Evolutionary conservation across 2,113 vertebrate genomes (phyloP).

Genomic region (Tor tambroides): DNA sequence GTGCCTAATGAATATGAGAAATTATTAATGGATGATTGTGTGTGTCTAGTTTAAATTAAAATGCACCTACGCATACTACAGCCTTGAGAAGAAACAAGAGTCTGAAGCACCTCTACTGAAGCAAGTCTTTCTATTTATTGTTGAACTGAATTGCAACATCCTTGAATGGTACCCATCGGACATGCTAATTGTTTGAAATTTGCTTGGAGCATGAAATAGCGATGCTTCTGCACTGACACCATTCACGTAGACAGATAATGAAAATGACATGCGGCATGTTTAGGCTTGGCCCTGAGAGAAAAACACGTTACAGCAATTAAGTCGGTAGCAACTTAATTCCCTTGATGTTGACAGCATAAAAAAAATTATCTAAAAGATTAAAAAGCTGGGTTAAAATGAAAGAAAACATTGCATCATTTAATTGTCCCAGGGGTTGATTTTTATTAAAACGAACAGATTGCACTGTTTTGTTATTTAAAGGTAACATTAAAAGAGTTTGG

Average conservation of each 20-base stretch:
- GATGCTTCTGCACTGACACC: conserved; percentile 64
- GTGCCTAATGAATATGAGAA: background rate
- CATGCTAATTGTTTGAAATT: conserved; percentile 65
- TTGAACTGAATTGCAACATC: background rate
- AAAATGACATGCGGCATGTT: conserved; percentile 58
- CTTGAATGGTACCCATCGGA: conserved; percentile 43
- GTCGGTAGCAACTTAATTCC: conserved; percentile 59
- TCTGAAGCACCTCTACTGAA: background rate
- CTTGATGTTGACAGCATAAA: conserved; percentile 54
- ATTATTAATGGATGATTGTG: background rate
- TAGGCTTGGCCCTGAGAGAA: conserved; percentile 36
- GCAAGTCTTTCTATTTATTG: conserved; percentile 11
- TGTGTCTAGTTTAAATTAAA: background rate
- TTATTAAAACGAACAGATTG: background rate
- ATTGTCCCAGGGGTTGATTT: background rate
- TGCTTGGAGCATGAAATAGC: conserved; percentile 64
- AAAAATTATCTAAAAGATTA: background rate
- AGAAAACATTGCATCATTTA: background rate
- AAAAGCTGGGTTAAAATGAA: background rate
- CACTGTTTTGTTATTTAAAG: background rate
- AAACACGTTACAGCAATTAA: conserved; percentile 54
- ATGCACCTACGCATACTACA: background rate
- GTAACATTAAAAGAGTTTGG: background rate
- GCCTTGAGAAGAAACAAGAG: background rate
- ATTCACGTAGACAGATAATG: conserved; percentile 63